Evolutionary conservation across 1,140 invertebrate species (phyloP).

Genomic region (Drosophila tropicalis): DNA sequence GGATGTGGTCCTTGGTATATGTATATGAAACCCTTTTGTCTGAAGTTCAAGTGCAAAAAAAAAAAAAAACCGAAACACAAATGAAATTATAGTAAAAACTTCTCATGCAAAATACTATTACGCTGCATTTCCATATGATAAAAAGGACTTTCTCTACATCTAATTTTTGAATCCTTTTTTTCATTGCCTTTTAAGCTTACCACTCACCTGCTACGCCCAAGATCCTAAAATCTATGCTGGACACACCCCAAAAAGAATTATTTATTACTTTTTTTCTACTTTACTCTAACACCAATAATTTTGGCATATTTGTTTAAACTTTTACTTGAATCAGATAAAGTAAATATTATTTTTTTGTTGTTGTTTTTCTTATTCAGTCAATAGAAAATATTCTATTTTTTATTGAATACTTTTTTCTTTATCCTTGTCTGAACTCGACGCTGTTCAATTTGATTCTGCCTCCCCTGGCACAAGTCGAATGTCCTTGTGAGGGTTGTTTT

Average conservation of each 20-base stretch:
- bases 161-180: not conserved
- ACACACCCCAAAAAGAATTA: slow-evolving; percentile 38
- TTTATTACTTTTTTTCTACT: not conserved
- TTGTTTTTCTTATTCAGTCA: not conserved
- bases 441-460: slow-evolving; percentile 48
- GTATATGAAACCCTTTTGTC: slow-evolving; percentile 59
- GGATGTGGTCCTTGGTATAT: slow-evolving; percentile 57
- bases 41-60: slow-evolving; percentile 76
- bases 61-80: slow-evolving; percentile 42
- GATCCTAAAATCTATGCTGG: slow-evolving; percentile 45
- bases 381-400: not conserved
- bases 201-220: slow-evolving; percentile 59
- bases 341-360: not conserved
- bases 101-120: not conserved
- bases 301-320: not conserved
- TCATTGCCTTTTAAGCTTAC: slow-evolving; percentile 24
- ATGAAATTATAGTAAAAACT: slow-evolving; percentile 17
- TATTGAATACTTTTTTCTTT: slow-evolving; percentile 21
- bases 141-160: not conserved
- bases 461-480: slow-evolving; percentile 50
- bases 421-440: slow-evolving; percentile 45
- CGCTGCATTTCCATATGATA: too few species aligned
- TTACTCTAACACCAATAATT: not conserved
- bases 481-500: slow-evolving; percentile 69
- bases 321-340: not conserved